phyloP scores from a whole-genome alignment of 2,888 invertebrate species.

The Plebejus argus region DNA sequence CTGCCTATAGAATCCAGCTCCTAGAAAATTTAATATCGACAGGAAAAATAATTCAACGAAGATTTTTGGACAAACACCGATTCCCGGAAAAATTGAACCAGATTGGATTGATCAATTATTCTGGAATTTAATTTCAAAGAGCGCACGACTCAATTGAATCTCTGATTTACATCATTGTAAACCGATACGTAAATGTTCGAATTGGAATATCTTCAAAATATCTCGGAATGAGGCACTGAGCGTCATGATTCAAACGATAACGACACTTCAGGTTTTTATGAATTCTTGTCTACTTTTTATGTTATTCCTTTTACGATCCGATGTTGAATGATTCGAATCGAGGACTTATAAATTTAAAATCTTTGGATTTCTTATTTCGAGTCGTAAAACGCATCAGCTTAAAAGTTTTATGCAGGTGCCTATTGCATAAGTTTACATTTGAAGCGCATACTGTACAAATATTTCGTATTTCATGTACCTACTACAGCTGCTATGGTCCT shows the following conservation, averaged over 20 bases:
- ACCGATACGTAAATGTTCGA: conserved; percentile 39
- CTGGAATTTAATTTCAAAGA: conserved; percentile 31
- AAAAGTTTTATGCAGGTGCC: not conserved
- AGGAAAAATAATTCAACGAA: not conserved
- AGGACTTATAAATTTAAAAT: conserved; percentile 18
- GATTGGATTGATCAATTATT: conserved; percentile 31
- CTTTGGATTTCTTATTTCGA: conserved; percentile 14
- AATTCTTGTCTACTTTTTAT: conserved; percentile 40
- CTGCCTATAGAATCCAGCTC: not conserved
- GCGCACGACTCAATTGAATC: conserved; percentile 34
- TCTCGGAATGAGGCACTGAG: conserved; percentile 38
- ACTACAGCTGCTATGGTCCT: no score
- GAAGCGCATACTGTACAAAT: not conserved
- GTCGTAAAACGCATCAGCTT: not conserved
- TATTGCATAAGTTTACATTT: not conserved
- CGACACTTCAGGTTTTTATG: conserved; percentile 42
- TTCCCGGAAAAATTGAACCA: not conserved
- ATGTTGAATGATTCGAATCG: conserved; percentile 34
- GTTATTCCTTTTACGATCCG: conserved; percentile 39
- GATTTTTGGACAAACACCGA: not conserved
- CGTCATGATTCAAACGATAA: conserved; percentile 39
- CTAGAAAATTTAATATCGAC: not conserved
- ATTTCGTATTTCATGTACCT: no score
- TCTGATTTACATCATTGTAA: conserved; percentile 38
- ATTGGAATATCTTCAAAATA: conserved; percentile 37